These are phyloP conservation scores for Aleiodes alternator DNA, from an alignment of 2,888 invertebrate species.

Conservation along the genomic window DNA sequence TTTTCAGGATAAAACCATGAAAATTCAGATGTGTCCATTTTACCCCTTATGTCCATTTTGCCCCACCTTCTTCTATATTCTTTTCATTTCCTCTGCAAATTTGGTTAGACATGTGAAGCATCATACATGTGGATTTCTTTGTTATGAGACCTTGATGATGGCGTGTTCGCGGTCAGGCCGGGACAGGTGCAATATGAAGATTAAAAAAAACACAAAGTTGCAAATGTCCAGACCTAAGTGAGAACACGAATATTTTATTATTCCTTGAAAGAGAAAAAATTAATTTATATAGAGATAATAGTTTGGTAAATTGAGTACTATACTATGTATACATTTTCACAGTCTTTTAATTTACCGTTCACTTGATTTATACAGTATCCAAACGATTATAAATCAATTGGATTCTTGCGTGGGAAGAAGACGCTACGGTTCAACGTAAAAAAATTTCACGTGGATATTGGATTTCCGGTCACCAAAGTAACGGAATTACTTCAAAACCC, in stretches of 20 bases:
- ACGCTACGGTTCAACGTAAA: conserved; percentile 20
- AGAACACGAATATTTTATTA: conserved; percentile 47
- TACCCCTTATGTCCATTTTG: no score
- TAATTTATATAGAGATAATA: background rate
- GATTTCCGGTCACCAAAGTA: conserved; percentile 49
- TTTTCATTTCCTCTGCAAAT: no score
- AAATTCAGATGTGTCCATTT: no score
- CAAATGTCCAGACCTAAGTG: conserved; percentile 74
- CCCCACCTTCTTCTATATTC: no score
- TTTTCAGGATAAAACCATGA: no score
- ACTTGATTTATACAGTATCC: conserved; percentile 12
- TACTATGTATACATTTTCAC: background rate
- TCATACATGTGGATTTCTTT: background rate
- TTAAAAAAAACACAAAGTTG: conserved; percentile 73
- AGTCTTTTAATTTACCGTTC: conserved; percentile 33
- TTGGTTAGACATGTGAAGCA: background rate
- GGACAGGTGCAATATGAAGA: conserved; percentile 77
- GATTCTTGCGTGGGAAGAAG: conserved; percentile 39
- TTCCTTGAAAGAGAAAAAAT: background rate
- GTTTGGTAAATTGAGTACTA: background rate
- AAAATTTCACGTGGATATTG: conserved; percentile 44
- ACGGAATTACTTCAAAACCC: conserved; percentile 45
- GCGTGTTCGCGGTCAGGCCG: conserved; percentile 74
- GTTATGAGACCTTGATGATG: conserved; percentile 49
- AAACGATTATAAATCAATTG: conserved; percentile 45